Percentiles rank a stretch among this genome's conserved stretches.
phyloP scores from a whole-genome alignment of 1,140 invertebrate species.

The Zaprionus tsacasi region DNA sequence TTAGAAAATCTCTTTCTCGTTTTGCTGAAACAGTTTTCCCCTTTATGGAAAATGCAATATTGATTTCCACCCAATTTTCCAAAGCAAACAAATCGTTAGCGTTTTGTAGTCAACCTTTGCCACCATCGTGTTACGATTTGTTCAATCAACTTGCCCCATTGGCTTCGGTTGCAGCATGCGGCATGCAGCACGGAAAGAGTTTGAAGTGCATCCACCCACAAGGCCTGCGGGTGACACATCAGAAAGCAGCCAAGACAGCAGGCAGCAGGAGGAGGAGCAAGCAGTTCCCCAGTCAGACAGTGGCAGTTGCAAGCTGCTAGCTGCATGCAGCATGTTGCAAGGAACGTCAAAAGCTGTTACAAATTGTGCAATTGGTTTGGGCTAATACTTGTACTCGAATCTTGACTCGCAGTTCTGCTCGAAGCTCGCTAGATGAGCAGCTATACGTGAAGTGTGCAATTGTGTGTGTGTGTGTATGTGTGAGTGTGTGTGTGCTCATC shows the following conservation, averaged over 20 bases:
- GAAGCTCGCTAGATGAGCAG: neutral
- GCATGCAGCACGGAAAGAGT: conserved; percentile 17
- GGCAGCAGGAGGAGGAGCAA: neutral
- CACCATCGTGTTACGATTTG: conserved; percentile 9
- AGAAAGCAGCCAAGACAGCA: conserved; percentile 24
- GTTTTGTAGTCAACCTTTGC: neutral
- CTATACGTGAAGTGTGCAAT: conserved; percentile 12
- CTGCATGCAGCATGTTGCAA: conserved; percentile 25
- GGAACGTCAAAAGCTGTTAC: conserved; percentile 76
- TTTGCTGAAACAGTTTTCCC: neutral
- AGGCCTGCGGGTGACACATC: conserved; percentile 62
- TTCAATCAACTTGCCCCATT: conserved; percentile 32
- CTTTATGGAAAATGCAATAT: neutral
- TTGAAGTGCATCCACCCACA: conserved; percentile 49
- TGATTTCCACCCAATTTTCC: conserved; percentile 5
- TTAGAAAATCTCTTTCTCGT: too few species aligned
- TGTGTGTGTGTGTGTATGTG: conserved; percentile 30
- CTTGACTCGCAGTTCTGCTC: neutral
- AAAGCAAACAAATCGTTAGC: conserved; percentile 7
- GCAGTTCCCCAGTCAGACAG: conserved; percentile 40
- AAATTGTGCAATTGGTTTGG: conserved; percentile 81
- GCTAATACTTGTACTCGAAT: conserved; percentile 61
- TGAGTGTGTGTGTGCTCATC: conserved; percentile 51
- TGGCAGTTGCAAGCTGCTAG: conserved; percentile 38
- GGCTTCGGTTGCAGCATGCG: neutral